Conservation (phyloP, 2,888 invertebrate species). For the Osmoderma eremita region DNA sequence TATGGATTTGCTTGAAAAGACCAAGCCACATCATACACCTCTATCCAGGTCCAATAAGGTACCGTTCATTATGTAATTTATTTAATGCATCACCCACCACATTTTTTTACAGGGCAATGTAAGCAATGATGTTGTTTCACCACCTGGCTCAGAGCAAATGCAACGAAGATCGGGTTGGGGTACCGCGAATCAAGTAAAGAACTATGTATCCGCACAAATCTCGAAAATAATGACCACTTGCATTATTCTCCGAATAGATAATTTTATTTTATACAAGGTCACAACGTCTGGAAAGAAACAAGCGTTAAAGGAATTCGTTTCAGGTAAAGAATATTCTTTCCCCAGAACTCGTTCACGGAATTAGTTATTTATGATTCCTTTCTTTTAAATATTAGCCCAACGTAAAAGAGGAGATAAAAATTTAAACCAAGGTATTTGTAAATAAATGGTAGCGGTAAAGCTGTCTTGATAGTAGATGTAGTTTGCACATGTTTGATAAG, state of each 20-base stretch:
- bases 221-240: constrained; percentile 93
- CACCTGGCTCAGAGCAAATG: constrained; percentile 32
- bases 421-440: constrained; percentile 39
- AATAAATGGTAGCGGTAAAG: constrained; percentile 21
- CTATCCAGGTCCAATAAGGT: constrained; percentile 60
- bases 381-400: constrained; percentile 64
- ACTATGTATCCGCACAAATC: constrained; percentile 76
- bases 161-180: constrained; percentile 19
- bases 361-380: constrained; percentile 36
- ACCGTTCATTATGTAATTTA: background rate
- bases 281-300: constrained; percentile 79
- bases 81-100: background rate
- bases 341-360: background rate
- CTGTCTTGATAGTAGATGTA: constrained; percentile 25
- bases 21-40: constrained; percentile 66
- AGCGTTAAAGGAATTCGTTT: constrained; percentile 81
- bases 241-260: constrained; percentile 87
- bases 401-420: constrained; percentile 66
- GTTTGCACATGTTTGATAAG: constrained; percentile 22
- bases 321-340: constrained; percentile 66
- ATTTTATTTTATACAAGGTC: constrained; percentile 89
- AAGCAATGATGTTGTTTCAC: constrained; percentile 25
- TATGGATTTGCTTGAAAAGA: constrained; percentile 78
- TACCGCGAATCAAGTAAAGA: constrained; percentile 68
- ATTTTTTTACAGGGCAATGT: constrained; percentile 24